phyloP scores from a whole-genome alignment of 2,113 vertebrate genomes.

The Nycticebus coucang region DNA sequence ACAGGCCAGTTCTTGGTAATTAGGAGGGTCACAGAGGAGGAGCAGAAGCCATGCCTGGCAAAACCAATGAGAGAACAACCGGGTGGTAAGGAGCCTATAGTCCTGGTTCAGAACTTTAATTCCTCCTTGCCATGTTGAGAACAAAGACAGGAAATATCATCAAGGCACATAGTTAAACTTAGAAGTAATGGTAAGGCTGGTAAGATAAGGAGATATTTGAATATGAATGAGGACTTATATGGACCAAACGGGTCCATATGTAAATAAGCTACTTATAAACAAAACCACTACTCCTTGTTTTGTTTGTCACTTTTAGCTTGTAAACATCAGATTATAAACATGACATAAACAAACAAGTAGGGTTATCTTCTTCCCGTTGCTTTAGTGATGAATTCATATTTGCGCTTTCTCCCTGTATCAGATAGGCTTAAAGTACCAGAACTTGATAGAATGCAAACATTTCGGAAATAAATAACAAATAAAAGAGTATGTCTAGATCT shows the following conservation, averaged over 20 bases:
- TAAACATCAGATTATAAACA: too few relatives aligned
- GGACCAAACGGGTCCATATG: neutral
- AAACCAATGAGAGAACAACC: neutral
- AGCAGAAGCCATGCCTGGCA: neutral
- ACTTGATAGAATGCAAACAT: neutral
- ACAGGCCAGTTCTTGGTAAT: too few relatives aligned
- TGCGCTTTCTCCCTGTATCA: too few relatives aligned
- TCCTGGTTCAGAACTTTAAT: neutral
- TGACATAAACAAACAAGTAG: neutral
- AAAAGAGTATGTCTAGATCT: neutral
- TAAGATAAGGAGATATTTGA: neutral
- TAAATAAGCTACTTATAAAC: neutral
- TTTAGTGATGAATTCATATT: neutral
- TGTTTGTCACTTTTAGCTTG: neutral
- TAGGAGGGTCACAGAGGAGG: neutral
- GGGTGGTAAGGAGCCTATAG: neutral
- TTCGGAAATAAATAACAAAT: neutral
- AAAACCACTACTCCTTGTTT: neutral
- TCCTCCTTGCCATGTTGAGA: neutral
- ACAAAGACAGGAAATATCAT: neutral
- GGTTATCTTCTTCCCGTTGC: neutral
- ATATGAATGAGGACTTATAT: neutral
- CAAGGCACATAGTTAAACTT: neutral
- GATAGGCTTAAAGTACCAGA: neutral
- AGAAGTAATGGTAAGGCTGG: neutral